Base-by-base conservation (phyloP, 2,113 vertebrate genomes). In the Edolisoma coerulescens region DNA sequence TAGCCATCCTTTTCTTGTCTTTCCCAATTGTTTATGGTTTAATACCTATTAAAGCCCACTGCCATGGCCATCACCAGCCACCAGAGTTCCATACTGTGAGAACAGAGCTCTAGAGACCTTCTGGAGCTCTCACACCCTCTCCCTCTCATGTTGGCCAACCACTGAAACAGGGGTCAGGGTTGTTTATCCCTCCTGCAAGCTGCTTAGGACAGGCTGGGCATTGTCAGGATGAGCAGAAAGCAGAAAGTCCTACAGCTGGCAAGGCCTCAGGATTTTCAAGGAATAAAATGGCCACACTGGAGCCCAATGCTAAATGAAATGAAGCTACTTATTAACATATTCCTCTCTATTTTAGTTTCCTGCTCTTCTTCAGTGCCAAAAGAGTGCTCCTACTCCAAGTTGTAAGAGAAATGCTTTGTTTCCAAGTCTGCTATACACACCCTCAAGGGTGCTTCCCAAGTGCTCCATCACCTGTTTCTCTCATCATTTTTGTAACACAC, bases 141-240 rank as follows among this genome's bases (percentile, higher is more conserved):
- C 9, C 13, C 12, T 17, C 64, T 44, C 9, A 9, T 13, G 18
- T 9, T n/a, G n/a, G 23, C 32, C 0, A 1, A 6, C 6, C 0
- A 1, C 39, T 30, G 35, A 54, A 39, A 23, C 0, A 7, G 7
- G 18, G 9, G 15, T 33, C 39, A 61, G 19, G 7, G 10, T 9
- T 35, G 7, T 11, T 42, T 20, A 26, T 16, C 16, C 22, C 37
- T 45, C 56, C 63, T 44, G 33, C 1, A 8, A 56, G 41, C 3
- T 49, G 39, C 44, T 60, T 35, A 41, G 49, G 44, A 52, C 1
- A 2, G 53, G 10, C 18, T 28, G 17, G 33, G 21, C 57, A 53
- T 8, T 1, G 3, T 11, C 60, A 79, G 57, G 35, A 56, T 1
- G 7, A 81, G 42, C 26, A 80, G 44, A 69, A 79, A 27, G 23